Evolutionary conservation across 1,140 invertebrate genomes (phyloP), one percentile per base, ranked within the genome.

Genomic region (Drosophila kikkawai): DNA sequence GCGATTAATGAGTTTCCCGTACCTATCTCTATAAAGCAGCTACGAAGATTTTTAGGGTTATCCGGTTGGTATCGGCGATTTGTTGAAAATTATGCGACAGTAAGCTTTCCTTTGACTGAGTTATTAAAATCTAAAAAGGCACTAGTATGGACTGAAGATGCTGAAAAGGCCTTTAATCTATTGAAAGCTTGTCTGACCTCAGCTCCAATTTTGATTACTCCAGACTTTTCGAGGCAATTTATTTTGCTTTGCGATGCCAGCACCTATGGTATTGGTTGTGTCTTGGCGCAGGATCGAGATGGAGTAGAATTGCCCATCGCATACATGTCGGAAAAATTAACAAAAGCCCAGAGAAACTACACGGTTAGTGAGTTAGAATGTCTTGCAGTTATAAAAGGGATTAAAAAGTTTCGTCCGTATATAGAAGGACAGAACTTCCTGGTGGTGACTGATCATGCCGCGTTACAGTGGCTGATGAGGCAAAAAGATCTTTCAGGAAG

Each of bases 321-420:
- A 13, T 42, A 58, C 3, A 58, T 58, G 56, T 42, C 42, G 15
- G 29, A 60, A 34, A 32, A 17, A 17, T 44, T 44, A 15, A 22
- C 42, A 7, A 60, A 45, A 19, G 12, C 42, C 0, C 55, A 57
- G 22, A 7, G 15, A 7, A 57, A 57, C 15, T 42, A 57, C 13
- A 41, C 55, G 4, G 55, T 57, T 29, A 57, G 36, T 37, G 55
- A 29, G 42, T 57, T 26, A 17, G 39, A 57, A 57, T 57, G 55
- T 9, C 37, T 57, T 34, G 57, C 57, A 3, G 41, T 44, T 42
- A 29, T 44, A 34, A n/a, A 58, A 8, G 36, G 26, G 22, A 58
- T 44, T 17, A 34, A 58, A n/a, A 19, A 44, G 9, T 32, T 59
- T 42, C 9, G 34, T 13, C 6, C 34, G 13, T 55, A 37, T 19